Percentiles rank a stretch among this genome's conserved stretches.
phyloP scores from a whole-genome alignment of 2,113 vertebrate species.

The Dinomys branickii region DNA sequence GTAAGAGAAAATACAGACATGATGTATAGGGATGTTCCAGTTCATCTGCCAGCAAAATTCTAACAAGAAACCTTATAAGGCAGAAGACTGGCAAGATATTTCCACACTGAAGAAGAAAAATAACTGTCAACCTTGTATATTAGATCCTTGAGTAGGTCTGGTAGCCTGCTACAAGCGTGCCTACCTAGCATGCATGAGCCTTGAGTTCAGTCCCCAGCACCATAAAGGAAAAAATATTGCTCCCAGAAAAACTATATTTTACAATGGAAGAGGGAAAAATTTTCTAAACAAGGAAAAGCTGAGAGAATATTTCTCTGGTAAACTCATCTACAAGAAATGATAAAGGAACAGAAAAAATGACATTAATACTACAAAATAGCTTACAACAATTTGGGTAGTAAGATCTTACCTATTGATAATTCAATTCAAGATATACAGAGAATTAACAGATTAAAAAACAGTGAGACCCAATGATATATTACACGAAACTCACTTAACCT shows the following conservation, averaged over 20 bases:
- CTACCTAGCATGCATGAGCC: neutral
- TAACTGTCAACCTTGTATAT: neutral
- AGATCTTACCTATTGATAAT: neutral
- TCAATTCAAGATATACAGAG: neutral
- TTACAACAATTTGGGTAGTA: neutral
- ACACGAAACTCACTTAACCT: neutral
- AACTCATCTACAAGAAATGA: neutral
- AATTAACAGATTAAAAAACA: neutral
- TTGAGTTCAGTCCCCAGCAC: neutral
- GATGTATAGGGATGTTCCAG: neutral
- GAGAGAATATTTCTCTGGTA: neutral
- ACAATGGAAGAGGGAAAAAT: neutral
- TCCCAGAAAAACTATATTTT: neutral
- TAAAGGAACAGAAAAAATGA: neutral
- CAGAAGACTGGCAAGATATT: neutral
- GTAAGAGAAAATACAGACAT: neutral
- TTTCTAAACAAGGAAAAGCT: neutral
- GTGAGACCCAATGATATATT: neutral
- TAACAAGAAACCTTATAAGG: neutral
- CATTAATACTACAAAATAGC: neutral
- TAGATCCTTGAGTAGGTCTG: neutral
- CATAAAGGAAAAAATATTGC: neutral
- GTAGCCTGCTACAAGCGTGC: too few species aligned
- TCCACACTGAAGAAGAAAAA: neutral
- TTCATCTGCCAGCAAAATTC: neutral